phyloP scores from a whole-genome alignment of 2,888 invertebrate genomes.

The Ichneumoninae sp. region DNA sequence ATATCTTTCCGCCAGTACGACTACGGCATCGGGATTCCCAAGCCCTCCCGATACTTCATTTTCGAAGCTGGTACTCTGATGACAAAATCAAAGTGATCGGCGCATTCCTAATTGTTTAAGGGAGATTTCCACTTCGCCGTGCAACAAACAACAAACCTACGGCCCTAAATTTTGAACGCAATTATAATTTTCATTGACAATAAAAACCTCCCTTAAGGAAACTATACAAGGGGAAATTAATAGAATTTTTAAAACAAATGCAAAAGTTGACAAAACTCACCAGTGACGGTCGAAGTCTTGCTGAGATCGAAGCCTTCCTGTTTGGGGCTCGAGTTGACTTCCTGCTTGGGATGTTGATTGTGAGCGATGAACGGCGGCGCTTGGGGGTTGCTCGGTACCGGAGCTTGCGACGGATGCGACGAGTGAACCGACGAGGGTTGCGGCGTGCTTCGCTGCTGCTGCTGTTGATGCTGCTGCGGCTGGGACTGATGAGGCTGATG shows the following conservation, averaged over 20 bases:
- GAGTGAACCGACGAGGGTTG: constrained; percentile 80
- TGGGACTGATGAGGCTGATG: constrained; percentile 78
- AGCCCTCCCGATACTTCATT: no score
- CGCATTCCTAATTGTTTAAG: background rate
- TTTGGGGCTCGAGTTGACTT: constrained; percentile 85
- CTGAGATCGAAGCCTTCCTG: constrained; percentile 88
- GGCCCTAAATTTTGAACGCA: no score
- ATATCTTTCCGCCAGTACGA: no score
- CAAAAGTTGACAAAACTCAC: constrained; percentile 84
- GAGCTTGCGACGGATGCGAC: constrained; percentile 83
- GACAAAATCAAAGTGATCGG: no score
- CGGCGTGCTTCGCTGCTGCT: constrained; percentile 72
- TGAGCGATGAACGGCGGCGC: constrained; percentile 80
- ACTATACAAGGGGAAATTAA: background rate
- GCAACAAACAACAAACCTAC: no score
- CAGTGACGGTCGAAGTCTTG: constrained; percentile 88
- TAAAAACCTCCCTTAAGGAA: background rate
- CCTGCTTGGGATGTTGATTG: constrained; percentile 82
- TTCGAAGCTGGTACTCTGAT: no score
- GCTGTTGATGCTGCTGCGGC: constrained; percentile 80
- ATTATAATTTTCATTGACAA: no score
- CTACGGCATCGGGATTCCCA: no score
- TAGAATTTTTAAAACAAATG: background rate
- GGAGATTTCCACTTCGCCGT: no score
- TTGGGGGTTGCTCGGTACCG: constrained; percentile 85